Percentiles rank a stretch among this genome's conserved stretches.
Evolutionary conservation across 2,113 vertebrate genomes (phyloP).

Genomic region (Rhea americana): DNA sequence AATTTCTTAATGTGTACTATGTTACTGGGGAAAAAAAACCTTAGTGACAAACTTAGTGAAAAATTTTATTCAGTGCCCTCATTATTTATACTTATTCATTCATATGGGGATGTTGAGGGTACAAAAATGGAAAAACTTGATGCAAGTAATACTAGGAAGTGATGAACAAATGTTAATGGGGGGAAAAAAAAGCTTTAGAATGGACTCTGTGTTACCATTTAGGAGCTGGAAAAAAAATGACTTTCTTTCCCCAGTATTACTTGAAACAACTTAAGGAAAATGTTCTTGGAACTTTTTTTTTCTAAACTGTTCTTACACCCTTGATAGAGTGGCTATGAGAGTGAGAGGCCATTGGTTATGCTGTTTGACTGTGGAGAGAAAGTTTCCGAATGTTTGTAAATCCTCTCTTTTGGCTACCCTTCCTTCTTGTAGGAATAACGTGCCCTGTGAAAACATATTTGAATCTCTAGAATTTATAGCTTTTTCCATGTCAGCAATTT

Average conservation of each 20-base stretch:
- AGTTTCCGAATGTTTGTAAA: background rate
- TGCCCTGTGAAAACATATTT: background rate
- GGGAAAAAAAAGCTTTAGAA: background rate
- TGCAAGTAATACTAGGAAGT: background rate
- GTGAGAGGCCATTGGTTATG: background rate
- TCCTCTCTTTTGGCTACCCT: background rate
- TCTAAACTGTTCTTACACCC: background rate
- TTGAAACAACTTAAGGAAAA: background rate
- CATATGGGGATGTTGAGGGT: background rate
- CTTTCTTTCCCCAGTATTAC: background rate
- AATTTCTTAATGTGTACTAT: fast-evolving
- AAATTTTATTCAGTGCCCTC: background rate
- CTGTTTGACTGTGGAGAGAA: background rate
- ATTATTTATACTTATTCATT: background rate
- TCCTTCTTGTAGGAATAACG: background rate
- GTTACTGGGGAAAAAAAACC: background rate
- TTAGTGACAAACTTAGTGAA: too few species aligned
- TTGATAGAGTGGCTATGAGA: background rate
- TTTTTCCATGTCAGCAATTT: background rate
- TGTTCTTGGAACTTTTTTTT: background rate
- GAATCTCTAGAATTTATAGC: background rate
- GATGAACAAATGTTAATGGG: background rate
- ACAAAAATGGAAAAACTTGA: background rate
- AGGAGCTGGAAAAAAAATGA: background rate
- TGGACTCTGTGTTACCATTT: background rate